Evolutionary conservation across 1,140 invertebrate genomes (phyloP).

Genomic region (Drosophila repleta): DNA sequence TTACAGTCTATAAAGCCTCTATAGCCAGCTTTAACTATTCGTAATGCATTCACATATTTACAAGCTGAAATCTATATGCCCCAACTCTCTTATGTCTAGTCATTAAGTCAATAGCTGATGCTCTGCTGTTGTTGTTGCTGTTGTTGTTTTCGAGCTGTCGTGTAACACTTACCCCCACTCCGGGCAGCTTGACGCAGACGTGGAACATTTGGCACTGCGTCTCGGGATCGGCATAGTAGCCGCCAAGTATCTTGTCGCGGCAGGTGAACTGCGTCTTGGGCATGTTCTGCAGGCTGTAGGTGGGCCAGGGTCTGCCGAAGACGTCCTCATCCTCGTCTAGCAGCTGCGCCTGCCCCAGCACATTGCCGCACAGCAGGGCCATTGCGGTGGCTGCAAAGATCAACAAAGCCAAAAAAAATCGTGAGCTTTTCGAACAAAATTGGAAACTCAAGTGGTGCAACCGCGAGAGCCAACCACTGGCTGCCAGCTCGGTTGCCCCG

Average conservation of each 20-base stretch:
- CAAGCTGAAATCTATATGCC: not conserved
- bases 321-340: conserved; percentile 72
- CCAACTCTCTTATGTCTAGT: not conserved
- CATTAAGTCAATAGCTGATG: not conserved
- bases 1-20: too few species aligned
- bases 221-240: conserved; percentile 95
- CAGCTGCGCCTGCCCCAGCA: conserved; percentile 53
- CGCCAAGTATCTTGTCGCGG: conserved; percentile 93
- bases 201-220: conserved; percentile 97
- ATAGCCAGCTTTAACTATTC: too few species aligned
- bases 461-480: conserved; percentile 1
- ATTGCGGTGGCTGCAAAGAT: conserved; percentile 51
- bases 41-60: not conserved
- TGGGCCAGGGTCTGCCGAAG: conserved; percentile 85
- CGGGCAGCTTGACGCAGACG: conserved; percentile 93
- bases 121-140: conserved; percentile 10
- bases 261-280: conserved; percentile 94
- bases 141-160: conserved; percentile 17
- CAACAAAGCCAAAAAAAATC: conserved; percentile 43
- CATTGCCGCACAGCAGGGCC: conserved; percentile 45
- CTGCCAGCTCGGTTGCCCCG: conserved; percentile 43
- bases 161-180: conserved; percentile 87
- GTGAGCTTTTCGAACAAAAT: conserved; percentile 50
- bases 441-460: conserved; percentile 43
- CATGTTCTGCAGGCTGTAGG: conserved; percentile 91